These are phyloP conservation scores for Tenthredo distinguenda DNA, from an alignment of 2,888 invertebrate species.

Conservation along the genomic window DNA sequence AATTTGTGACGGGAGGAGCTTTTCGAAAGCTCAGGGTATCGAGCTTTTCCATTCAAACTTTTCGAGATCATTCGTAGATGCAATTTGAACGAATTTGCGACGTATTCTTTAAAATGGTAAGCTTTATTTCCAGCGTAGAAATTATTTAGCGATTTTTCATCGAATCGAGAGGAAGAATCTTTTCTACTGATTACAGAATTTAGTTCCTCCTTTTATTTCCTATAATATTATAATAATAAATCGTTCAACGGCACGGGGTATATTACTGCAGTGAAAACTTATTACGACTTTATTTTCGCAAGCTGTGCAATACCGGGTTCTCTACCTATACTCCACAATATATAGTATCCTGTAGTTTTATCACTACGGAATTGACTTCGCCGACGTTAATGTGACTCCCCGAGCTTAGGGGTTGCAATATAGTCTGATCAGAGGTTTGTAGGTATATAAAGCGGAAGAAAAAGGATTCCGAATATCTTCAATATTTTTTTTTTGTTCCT, in stretches of 20 bases:
- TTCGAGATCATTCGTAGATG: no score
- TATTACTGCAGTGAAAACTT: constrained; percentile 3
- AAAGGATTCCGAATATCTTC: constrained; percentile 3
- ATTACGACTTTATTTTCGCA: background rate
- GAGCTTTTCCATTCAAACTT: no score
- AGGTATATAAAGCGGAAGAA: background rate
- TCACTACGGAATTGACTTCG: constrained; percentile 18
- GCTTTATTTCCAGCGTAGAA: no score
- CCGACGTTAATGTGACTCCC: constrained; percentile 4
- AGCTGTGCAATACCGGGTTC: background rate
- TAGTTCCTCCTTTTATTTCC: background rate
- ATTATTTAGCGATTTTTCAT: no score
- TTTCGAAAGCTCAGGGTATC: no score
- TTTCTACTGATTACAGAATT: background rate
- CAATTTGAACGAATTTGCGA: no score
- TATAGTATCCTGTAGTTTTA: background rate
- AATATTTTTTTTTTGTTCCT: background rate
- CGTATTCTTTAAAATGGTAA: no score
- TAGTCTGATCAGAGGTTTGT: background rate
- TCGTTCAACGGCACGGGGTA: background rate
- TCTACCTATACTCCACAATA: background rate
- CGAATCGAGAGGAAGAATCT: no score
- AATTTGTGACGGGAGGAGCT: no score
- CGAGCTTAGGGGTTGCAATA: background rate
- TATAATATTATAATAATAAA: background rate